A percentile compares a stretch with the other conserved stretches of the same genome.
These are phyloP conservation scores for Vicugna pacos DNA, from an alignment of 2,113 vertebrate genomes.

Conservation along the genomic window DNA sequence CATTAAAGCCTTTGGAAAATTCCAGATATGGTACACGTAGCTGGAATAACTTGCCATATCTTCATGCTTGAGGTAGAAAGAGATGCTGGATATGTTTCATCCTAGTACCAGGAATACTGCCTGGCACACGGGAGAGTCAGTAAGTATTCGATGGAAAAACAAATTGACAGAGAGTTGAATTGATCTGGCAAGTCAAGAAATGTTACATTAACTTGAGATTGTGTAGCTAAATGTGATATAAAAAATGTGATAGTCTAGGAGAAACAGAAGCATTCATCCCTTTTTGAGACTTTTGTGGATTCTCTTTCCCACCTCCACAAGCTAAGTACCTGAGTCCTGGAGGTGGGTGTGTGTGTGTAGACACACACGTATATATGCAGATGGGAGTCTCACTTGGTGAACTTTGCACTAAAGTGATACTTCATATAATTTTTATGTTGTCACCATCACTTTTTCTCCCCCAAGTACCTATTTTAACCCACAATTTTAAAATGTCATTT, in stretches of 20 bases:
- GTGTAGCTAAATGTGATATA: neutral
- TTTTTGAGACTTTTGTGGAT: neutral
- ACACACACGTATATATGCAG: neutral
- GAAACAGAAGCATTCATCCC: neutral
- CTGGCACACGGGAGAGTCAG: neutral
- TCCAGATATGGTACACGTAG: neutral
- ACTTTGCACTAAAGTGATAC: constrained; percentile 17
- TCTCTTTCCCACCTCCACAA: neutral
- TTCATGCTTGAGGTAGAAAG: neutral
- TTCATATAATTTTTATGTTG: neutral
- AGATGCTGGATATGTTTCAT: neutral
- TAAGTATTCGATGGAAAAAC: neutral
- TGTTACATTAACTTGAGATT: constrained; percentile 18
- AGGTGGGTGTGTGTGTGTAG: neutral
- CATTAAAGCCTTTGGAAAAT: neutral
- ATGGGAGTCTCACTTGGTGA: neutral
- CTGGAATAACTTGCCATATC: neutral
- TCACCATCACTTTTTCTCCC: neutral
- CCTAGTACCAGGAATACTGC: neutral
- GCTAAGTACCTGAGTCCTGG: neutral
- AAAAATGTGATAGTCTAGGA: neutral
- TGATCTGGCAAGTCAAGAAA: neutral
- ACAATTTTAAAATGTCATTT: neutral
- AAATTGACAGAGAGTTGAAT: neutral
- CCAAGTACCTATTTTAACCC: neutral